Evolutionary conservation across 2,888 invertebrate species (phyloP).

Genomic region (Eucera pruinosa): DNA sequence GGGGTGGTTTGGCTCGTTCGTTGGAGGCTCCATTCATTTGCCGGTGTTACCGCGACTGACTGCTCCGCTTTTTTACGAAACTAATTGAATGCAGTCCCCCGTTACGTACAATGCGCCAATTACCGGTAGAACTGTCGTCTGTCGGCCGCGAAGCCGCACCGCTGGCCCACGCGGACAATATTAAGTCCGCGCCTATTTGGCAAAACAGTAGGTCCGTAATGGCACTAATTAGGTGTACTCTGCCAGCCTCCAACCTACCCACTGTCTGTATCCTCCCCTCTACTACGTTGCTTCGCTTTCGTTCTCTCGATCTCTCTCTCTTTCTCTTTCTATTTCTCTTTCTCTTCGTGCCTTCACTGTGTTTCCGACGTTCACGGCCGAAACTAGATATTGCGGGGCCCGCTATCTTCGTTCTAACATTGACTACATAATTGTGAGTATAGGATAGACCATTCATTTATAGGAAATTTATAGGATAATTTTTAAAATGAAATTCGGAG

Average conservation of each 20-base stretch:
- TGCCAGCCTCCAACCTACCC: slow-evolving; percentile 51
- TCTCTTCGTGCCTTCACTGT: slow-evolving; percentile 30
- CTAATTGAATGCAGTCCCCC: slow-evolving; percentile 78
- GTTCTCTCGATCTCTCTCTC: too few species aligned
- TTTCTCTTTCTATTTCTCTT: too few species aligned
- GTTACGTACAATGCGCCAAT: slow-evolving; percentile 75
- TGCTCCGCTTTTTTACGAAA: slow-evolving; percentile 75
- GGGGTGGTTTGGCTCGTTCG: slow-evolving; percentile 45
- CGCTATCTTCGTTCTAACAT: too few species aligned
- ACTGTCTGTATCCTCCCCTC: slow-evolving; percentile 13
- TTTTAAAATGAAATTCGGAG: too few species aligned
- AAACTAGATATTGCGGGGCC: too few species aligned
- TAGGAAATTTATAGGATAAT: too few species aligned
- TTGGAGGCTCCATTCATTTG: slow-evolving; percentile 73
- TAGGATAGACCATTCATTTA: too few species aligned
- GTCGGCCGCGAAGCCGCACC: slow-evolving; percentile 17
- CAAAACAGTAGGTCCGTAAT: slow-evolving; percentile 77
- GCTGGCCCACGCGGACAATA: slow-evolving; percentile 71
- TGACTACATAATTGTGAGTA: too few species aligned
- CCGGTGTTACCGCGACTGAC: slow-evolving; percentile 73
- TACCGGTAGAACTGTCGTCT: slow-evolving; percentile 76
- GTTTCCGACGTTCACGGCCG: slow-evolving; percentile 42
- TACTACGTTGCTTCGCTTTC: slow-evolving; percentile 35
- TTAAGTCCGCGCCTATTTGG: slow-evolving; percentile 76
- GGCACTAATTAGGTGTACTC: slow-evolving; percentile 79